These are phyloP conservation scores for Pantherophis vulpinus DNA, from an alignment of 2,797 vertebrate genomes.

Conservation along the genomic window DNA sequence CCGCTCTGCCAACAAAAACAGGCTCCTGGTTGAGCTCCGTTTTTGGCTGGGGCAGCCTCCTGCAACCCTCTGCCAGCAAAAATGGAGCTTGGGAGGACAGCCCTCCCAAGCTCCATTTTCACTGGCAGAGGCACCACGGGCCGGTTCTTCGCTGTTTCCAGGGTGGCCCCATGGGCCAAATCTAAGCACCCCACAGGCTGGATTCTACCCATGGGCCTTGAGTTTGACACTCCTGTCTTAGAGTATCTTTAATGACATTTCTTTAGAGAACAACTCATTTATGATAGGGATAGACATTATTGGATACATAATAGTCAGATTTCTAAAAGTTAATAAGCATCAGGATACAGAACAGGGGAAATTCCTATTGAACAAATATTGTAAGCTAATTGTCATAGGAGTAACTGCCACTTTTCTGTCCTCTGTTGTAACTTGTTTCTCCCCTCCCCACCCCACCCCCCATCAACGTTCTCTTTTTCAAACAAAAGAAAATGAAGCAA, in stretches of 20 bases:
- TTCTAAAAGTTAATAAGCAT: background rate
- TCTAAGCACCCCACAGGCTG: no score
- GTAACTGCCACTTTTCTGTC: background rate
- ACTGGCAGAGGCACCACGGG: no score
- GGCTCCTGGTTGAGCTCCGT: no score
- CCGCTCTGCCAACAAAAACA: no score
- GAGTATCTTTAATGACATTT: background rate
- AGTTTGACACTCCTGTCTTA: no score
- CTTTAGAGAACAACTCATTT: background rate
- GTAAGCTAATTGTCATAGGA: background rate
- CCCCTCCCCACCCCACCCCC: fast-evolving
- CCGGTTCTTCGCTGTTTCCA: no score
- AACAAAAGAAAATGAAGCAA: background rate
- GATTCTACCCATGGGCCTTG: no score
- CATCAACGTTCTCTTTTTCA: background rate
- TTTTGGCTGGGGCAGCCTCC: no score
- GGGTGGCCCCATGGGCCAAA: no score
- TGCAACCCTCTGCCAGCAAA: no score
- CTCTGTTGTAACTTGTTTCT: background rate
- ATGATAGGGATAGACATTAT: background rate
- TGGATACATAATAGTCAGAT: background rate
- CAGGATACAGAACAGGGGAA: background rate
- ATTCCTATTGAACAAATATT: background rate
- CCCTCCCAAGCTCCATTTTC: no score
- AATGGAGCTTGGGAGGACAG: no score